Evolutionary conservation across 2,113 vertebrate species (phyloP).

Genomic region (Burhinus oedicnemus): DNA sequence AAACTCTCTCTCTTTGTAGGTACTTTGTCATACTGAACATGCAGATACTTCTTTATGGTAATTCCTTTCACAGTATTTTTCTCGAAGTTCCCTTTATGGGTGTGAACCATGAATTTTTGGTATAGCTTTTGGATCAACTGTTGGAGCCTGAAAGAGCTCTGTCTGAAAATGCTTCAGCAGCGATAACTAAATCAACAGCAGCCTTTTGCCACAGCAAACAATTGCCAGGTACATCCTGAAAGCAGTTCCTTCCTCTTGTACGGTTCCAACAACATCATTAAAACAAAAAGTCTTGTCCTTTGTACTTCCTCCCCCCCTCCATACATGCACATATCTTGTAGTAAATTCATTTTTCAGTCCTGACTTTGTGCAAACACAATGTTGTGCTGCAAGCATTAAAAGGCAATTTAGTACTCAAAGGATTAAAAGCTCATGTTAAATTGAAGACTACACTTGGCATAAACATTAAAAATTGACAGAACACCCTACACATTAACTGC

Average conservation of each 20-base stretch:
- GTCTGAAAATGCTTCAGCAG: not conserved
- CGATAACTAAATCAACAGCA: constrained; percentile 14
- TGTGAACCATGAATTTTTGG: not conserved
- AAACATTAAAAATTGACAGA: constrained; percentile 96
- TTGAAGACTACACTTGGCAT: constrained; percentile 95
- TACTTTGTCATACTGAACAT: not conserved
- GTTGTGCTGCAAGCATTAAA: constrained; percentile 92
- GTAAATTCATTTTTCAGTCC: constrained; percentile 89
- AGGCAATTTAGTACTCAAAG: constrained; percentile 95
- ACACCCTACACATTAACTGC: constrained; percentile 91
- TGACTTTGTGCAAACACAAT: constrained; percentile 88
- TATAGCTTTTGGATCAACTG: not conserved
- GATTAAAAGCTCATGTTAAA: constrained; percentile 98
- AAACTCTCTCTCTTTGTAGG: not conserved
- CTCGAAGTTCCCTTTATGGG: not conserved
- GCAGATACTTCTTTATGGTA: not conserved
- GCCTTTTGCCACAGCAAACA: constrained; percentile 25
- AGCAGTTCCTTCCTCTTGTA: constrained; percentile 19
- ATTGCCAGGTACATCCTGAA: constrained; percentile 39
- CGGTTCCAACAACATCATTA: constrained; percentile 2
- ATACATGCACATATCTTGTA: constrained; percentile 72
- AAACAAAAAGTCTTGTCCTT: constrained; percentile 9
- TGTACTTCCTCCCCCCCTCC: not conserved
- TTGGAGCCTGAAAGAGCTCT: not conserved
- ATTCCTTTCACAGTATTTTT: not conserved